Base-by-base conservation (phyloP, 64 coral and sea anemone species). In the Porites australiensis region DNA sequence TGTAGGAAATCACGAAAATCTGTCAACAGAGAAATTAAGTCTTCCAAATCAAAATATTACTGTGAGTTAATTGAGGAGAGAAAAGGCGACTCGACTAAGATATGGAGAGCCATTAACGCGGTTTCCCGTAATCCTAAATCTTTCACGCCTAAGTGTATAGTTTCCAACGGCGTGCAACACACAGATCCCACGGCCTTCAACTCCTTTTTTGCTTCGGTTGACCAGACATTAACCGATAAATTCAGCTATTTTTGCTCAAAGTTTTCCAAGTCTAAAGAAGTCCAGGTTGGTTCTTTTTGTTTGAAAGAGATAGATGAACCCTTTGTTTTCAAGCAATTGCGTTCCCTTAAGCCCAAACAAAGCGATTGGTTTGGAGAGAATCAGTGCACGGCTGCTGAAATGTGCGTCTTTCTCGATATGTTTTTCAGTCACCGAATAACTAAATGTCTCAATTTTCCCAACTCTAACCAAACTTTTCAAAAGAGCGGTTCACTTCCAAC, bases 11-110 rank as follows among this genome's bases (percentile, higher is more conserved):
- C 73, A 43, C 58, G 49, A 75, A 90, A 95, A 27, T 15, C 58
- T 27, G 94, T 87, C 11, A 89, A 86, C 69, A 10, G 63, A 14
- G 43, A 79, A 88, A 62, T 90, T 4, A 90, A 79, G 70, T 77
- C 82, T 48, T 51, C 80, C 23, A 95, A 95, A n/a, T 91, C 88
- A 44, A 86, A 91, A 16, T 95, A 87, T 77, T 91, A 87, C 27
- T 91, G 82, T 6, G 46, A 80, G 15, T 19, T 91, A 15, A 87
- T 81, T 22, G 54, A 71, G 5, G 66, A 95, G 1, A 67, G 76
- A 0, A 89, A 89, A 74, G 77, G 86, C 12, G 86, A 94, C 20
- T 87, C 82, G 1, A 71, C 60, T 10, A 77, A 49, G 46, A 77
- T 79, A 5, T 87, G 91, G 83, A 93, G 88, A 78, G 83, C 82